Evolutionary conservation across 2,888 invertebrate genomes (phyloP), one percentile per base, ranked within the genome.

Genomic region (Eilema depressum): DNA sequence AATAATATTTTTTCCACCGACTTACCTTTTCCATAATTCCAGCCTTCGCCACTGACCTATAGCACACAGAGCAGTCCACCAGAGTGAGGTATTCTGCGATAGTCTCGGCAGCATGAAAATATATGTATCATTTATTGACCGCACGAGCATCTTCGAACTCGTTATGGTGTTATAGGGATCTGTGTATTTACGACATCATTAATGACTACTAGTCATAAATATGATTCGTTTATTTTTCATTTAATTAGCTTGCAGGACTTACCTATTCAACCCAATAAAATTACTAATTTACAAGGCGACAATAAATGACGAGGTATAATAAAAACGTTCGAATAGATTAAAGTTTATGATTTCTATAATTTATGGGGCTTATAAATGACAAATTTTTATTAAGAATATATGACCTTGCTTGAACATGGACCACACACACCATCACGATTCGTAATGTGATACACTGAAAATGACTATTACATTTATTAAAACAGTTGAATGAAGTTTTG

Each of bases 191-290:
- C 1, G n/a, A 17, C 23, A 30, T 30, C 14, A n/a, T 23, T 47
- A 60, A 47, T 60, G 17, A 56, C n/a, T 67, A 41, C 33, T 47
- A 47, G 41, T 25, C 26, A 53, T 53, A 53, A 74, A 14, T 23
- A 63, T 70, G 53, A 75, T 66, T 72, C 63, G 65, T 53, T 63
- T 61, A 41, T 41, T 74, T 74, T 68, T 71, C 68, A 69, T 76
- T 68, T 64, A 63, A 76, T 69, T 57, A 67, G 63, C 56, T 64
- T 63, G 33, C 26, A 47, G 23, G 26, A 37, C 25, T 57, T 53
- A 47, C 33, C 79, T 76, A 80, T 80, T 75, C 67, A 70, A 71
- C 60, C 70, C 71, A 81, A 80, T 81, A 77, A 77, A 71, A 26
- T 77, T 64, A 75, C 79, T 74, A 62, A 76, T 74, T 79, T 79